These are phyloP conservation scores for Maylandia zebra DNA, from an alignment of 2,113 vertebrate genomes.

Conservation along the genomic window DNA sequence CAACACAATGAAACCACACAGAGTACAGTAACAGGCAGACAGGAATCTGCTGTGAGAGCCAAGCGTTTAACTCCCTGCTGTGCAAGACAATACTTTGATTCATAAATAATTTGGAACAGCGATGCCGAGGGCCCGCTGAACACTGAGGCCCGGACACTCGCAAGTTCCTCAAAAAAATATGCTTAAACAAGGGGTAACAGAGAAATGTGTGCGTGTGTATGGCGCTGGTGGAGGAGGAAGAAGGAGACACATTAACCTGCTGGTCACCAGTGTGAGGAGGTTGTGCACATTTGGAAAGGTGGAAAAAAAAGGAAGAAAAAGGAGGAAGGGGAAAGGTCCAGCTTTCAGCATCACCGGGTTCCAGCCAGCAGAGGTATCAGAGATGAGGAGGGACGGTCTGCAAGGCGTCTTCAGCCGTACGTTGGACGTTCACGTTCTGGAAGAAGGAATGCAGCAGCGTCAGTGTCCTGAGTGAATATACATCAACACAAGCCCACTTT, in stretches of 20 bases:
- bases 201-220: not conserved
- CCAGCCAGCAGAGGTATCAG: slow-evolving; percentile 48
- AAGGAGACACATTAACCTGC: not conserved
- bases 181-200: not conserved
- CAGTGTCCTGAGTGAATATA: not conserved
- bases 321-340: not conserved
- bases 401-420: slow-evolving; percentile 78
- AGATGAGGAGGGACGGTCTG: slow-evolving; percentile 81
- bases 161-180: not conserved
- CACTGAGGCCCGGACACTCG: not conserved
- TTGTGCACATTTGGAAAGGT: not conserved
- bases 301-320: not conserved
- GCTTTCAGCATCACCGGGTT: not conserved
- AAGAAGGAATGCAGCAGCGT: slow-evolving; percentile 36
- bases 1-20: not conserved
- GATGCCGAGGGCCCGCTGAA: not conserved
- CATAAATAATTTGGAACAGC: not conserved
- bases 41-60: not conserved
- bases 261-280: not conserved
- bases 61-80: not conserved
- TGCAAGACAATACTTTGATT: not conserved
- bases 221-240: not conserved
- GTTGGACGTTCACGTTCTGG: slow-evolving; percentile 83
- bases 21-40: not conserved
- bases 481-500: not conserved